Evolutionary conservation across 2,113 vertebrate species (phyloP).

Genomic region (Coptodon bakossiorum): DNA sequence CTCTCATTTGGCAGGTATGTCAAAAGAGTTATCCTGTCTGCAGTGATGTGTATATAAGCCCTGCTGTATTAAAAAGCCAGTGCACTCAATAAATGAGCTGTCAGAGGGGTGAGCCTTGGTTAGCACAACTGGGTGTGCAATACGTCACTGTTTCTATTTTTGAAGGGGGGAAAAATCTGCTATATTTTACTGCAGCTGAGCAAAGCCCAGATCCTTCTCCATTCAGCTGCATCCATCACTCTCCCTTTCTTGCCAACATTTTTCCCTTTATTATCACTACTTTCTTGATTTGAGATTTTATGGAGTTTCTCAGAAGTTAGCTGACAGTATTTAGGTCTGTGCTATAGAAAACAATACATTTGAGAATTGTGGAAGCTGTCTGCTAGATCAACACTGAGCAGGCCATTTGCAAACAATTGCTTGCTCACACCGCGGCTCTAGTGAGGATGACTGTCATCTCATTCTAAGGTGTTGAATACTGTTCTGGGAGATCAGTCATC

Average conservation of each 20-base stretch:
- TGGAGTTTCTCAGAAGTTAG: neutral
- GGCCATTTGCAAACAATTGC: neutral
- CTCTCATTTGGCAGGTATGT: neutral
- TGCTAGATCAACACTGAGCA: neutral
- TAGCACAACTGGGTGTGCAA: neutral
- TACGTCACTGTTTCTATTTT: neutral
- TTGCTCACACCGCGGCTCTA: neutral
- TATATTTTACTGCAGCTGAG: neutral
- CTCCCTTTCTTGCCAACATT: neutral
- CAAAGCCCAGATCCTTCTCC: neutral
- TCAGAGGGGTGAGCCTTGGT: neutral
- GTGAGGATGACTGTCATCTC: neutral
- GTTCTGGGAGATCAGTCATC: neutral
- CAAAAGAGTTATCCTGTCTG: neutral
- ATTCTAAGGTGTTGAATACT: neutral
- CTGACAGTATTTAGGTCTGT: neutral
- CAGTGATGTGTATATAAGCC: neutral
- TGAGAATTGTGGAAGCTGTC: neutral
- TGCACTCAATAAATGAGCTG: neutral
- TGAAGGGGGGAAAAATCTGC: neutral
- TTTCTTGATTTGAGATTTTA: neutral
- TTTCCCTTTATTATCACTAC: fast-evolving
- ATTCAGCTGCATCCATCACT: neutral
- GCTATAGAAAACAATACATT: fast-evolving
- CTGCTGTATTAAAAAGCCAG: neutral